Base-by-base conservation (phyloP, 2,888 invertebrate genomes). In the Tyria jacobaeae region DNA sequence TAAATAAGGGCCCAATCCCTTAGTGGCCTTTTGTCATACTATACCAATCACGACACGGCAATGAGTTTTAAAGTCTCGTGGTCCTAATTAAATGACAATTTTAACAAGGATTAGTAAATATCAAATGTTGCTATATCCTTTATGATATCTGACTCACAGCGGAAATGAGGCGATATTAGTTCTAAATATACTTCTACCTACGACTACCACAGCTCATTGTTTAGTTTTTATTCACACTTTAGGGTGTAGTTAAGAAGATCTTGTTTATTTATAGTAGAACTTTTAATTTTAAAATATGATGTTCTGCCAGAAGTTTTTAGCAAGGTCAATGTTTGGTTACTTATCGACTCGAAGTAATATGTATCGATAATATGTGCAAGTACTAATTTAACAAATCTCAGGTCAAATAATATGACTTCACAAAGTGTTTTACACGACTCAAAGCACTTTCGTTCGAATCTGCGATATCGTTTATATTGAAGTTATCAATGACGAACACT, bases 241-340 rank as follows among this genome's bases (percentile, higher is more conserved):
- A 41, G 9, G 17, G 10, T 1, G 41, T 17, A 17, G 0, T 9
- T 17, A 17, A 41, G 7, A 17, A 17, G 9, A 17, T 17, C 17
- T 41, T 24, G 15, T 37, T 37, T 52, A 14, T 21, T 21, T 21
- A 35, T 3, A 7, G 34, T 41, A 17, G 41, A 41, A 41, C 17
- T 21, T 10, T 37, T 52, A 37, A 35, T 52, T 52, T 24, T 37
- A 52, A 35, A 52, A 14, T 7, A 15, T 35, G 15, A 48, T 48
- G 35, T 37, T 35, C 37, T 15, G 35, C 52, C 7, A 7, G 15
- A 37, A 12, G 2, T 2, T 52, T 24, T 15, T 51, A 24, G 21
- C 35, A 24, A 52, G 52, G 35, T 35, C 7, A 52, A 37, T 35
- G 14, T 14, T 48, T 48, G 5, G 2, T 15, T 48, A 31, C 4